phyloP scores from a whole-genome alignment of 2,888 invertebrate genomes.

The Cryptus armator region DNA sequence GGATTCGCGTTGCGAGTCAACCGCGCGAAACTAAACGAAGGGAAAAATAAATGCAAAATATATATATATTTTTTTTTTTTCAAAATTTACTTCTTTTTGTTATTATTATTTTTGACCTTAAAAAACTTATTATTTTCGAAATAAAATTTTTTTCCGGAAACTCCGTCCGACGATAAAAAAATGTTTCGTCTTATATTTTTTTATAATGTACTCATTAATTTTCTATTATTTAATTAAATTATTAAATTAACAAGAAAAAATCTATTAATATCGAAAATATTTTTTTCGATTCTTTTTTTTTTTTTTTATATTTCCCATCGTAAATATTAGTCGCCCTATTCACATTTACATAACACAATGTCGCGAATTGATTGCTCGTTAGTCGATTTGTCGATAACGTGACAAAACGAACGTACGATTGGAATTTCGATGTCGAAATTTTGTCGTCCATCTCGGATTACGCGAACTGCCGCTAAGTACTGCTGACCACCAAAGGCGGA shows the following conservation, averaged over 20 bases:
- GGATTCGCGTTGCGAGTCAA: neutral
- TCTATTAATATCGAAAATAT: too few relatives aligned
- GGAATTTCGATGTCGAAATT: conserved; percentile 61
- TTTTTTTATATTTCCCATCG: neutral
- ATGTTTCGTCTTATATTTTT: neutral
- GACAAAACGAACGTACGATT: conserved; percentile 7
- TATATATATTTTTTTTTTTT: too few relatives aligned
- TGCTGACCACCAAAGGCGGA: conserved; percentile 18
- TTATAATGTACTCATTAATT: too few relatives aligned
- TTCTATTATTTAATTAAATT: neutral
- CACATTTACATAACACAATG: neutral
- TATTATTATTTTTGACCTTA: too few relatives aligned
- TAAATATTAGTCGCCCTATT: neutral
- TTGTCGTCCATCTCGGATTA: conserved; percentile 34
- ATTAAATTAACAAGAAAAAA: neutral
- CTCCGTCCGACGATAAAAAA: neutral
- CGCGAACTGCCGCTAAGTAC: conserved; percentile 14
- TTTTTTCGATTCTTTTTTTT: neutral
- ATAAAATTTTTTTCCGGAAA: too few relatives aligned
- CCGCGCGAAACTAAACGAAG: neutral
- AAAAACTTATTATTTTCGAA: too few relatives aligned
- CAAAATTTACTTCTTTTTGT: too few relatives aligned
- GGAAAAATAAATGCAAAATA: neutral
- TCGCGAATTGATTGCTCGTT: neutral
- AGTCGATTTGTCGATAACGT: conserved; percentile 18